Conservation (phyloP, 2,888 invertebrate genomes). For the Pterobdella sp. region DNA sequence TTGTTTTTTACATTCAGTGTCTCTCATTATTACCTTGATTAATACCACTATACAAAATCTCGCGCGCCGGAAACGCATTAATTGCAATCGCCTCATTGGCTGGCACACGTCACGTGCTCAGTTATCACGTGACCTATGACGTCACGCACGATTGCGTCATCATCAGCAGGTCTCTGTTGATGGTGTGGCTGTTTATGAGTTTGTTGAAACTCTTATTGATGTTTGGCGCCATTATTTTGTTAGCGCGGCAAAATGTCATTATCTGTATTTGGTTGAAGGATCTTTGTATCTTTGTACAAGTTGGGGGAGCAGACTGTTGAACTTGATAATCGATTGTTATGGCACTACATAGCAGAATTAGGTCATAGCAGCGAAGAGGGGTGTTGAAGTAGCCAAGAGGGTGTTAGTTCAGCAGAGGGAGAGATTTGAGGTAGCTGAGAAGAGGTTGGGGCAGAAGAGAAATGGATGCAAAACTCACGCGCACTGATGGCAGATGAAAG, state of each 20-base stretch:
- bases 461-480: no score
- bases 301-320: neutral
- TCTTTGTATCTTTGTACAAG: no score
- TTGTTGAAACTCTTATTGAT: neutral
- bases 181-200: neutral
- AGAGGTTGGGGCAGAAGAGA: no score
- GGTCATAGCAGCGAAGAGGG: no score
- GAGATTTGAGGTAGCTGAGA: no score
- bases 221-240: neutral
- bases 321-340: neutral
- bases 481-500: no score
- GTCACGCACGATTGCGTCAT: slow-evolving; percentile 25
- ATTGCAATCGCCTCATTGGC: slow-evolving; percentile 29
- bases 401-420: no score
- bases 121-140: slow-evolving; percentile 27
- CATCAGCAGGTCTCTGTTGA: slow-evolving; percentile 30
- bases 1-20: no score
- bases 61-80: slow-evolving; percentile 25
- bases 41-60: no score
- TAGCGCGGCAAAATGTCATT: neutral
- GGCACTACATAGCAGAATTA: no score
- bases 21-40: no score
- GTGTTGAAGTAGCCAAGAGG: no score
- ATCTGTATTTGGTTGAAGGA: neutral
- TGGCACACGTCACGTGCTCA: slow-evolving; percentile 27